phyloP scores from a whole-genome alignment of 2,113 vertebrate species.

The Neolamprologus sp. region DNA sequence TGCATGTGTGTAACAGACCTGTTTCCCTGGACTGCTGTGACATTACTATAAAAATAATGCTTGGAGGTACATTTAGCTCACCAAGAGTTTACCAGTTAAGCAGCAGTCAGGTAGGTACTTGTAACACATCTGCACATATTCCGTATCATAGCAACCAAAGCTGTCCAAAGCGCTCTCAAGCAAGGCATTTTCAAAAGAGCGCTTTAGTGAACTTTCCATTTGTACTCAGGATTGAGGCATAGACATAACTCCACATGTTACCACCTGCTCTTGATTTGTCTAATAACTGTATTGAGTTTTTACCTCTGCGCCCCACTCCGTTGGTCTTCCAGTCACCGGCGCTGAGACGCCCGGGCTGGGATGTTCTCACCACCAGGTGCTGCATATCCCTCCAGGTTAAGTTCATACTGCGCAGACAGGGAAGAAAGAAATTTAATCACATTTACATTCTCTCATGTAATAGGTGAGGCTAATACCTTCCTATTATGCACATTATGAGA shows the following conservation, averaged over 20 bases:
- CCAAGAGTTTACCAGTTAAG: background rate
- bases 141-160: background rate
- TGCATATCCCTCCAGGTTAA: constrained; percentile 99
- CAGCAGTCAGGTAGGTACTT: background rate
- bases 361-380: constrained; percentile 90
- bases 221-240: background rate
- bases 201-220: background rate
- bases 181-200: background rate
- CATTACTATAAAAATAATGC: background rate
- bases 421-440: background rate
- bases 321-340: constrained; percentile 93
- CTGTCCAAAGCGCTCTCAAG: background rate
- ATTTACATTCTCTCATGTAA: background rate
- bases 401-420: constrained; percentile 76
- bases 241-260: background rate
- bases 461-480: background rate
- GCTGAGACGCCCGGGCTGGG: constrained; percentile 83
- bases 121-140: background rate
- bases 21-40: background rate
- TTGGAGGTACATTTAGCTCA: background rate
- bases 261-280: background rate
- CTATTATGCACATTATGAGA: background rate
- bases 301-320: constrained; percentile 91
- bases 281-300: background rate
- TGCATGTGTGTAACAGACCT: background rate